A percentile compares a stretch with the other conserved stretches of the same genome.
phyloP scores from a whole-genome alignment of 2,797 vertebrate genomes.

The Catamblyrhynchus diadema region DNA sequence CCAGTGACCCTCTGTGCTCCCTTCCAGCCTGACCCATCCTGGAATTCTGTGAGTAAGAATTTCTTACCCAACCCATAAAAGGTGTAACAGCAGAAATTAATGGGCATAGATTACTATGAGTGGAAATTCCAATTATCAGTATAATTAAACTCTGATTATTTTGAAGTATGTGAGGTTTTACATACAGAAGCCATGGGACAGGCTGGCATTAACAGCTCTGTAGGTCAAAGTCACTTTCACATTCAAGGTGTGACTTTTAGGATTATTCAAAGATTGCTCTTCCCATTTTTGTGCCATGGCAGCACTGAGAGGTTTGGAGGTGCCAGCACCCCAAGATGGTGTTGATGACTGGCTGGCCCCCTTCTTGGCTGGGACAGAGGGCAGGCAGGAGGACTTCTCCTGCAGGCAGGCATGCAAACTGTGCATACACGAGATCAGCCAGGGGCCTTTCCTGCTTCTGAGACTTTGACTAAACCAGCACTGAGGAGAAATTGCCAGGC shows the following conservation, averaged over 20 bases:
- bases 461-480: not conserved
- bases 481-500: not conserved
- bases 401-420: not conserved
- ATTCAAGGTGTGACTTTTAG: not conserved
- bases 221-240: not conserved
- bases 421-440: conserved; percentile 4
- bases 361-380: not conserved
- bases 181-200: not conserved
- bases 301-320: not conserved
- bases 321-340: conserved; percentile 17
- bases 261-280: not conserved
- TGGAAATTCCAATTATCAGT: not conserved
- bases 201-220: not conserved
- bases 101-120: not conserved
- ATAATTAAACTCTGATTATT: not conserved
- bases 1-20: not conserved
- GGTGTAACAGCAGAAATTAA: not conserved
- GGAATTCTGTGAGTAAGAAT: not conserved
- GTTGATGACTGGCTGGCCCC: not conserved
- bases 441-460: not conserved
- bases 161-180: not conserved
- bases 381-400: not conserved
- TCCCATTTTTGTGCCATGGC: not conserved
- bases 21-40: not conserved
- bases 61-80: not conserved